Base-by-base conservation (phyloP, 1,140 invertebrate genomes). In the Aphidius ervi region DNA sequence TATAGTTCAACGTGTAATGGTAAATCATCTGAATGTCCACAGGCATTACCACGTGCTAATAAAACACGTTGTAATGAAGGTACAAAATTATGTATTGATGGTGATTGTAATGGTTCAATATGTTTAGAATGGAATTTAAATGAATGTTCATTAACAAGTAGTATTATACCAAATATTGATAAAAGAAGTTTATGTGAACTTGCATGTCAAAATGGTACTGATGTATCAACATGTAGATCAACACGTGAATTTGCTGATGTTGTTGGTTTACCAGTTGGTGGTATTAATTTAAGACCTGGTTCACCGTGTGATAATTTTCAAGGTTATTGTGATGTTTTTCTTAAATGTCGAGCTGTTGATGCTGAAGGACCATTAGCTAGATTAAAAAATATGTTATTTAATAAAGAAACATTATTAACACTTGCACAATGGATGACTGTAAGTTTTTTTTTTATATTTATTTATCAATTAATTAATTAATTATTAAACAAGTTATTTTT, bases 271-370 rank as follows among this genome's bases (percentile, higher is more conserved):
- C 90, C 92, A 1, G 75, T 82, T 2, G 94, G 93, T 5, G 94
- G 94, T 5, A 93, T 97, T 59, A 93, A 91, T 68, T 79, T 97
- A 41, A 83, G 93, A 59, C 91, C 94, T 59, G 97, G 97, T 40
- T 95, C 96, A 50, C 96, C 97, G 0, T 99, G 97, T 81, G 95
- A 99, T 79, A 97, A 99, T 81, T 99, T 96, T 81, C 92, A 94
- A 88, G 93, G 94, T 56, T 99, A 99, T 80, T 99, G 97, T 82
- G 97, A 99, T 81, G 96, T 98, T 55, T 99, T 99, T 81, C 86
- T 95, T 31, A 97, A 97, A 79, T 99, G 97, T 77, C 87, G 97
- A 65, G 92, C 93, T 2, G 95, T 99, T 9, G 97, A 99, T 82
- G 95, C 96, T 0, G 97, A 99, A 73, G 98, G 98, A 46, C 97